Percentiles rank a stretch among this genome's conserved stretches.
Evolutionary conservation across 2,888 invertebrate species (phyloP).

Genomic region (Macroteleia sp.): DNA sequence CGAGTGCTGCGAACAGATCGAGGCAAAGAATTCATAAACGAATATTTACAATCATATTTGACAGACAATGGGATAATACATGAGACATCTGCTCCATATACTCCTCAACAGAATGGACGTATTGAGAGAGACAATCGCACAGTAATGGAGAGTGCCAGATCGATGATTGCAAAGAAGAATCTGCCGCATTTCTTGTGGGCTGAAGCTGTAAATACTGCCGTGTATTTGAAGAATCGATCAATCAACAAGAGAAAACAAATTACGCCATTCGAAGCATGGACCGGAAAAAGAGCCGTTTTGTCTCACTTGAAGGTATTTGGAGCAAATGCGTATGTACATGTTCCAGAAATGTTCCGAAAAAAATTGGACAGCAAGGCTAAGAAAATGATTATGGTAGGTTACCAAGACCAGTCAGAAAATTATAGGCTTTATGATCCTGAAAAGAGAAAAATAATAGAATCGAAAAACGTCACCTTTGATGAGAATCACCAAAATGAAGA

Average conservation of each 20-base stretch:
- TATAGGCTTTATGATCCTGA: too few species aligned
- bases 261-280: constrained; percentile 64
- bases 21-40: background rate
- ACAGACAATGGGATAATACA: constrained; percentile 39
- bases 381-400: too few species aligned
- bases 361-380: too few species aligned
- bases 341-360: constrained; percentile 53
- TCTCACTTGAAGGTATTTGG: constrained; percentile 63
- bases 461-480: too few species aligned
- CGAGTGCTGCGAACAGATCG: constrained; percentile 11
- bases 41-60: constrained; percentile 5
- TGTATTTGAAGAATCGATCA: constrained; percentile 15
- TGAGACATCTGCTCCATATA: constrained; percentile 48
- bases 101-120: constrained; percentile 57
- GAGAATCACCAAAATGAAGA: too few species aligned
- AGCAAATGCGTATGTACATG: constrained; percentile 51
- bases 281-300: constrained; percentile 55
- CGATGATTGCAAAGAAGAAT: constrained; percentile 32
- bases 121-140: constrained; percentile 47
- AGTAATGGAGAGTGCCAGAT: constrained; percentile 6
- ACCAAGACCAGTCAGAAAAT: too few species aligned
- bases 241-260: background rate
- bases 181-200: constrained; percentile 53
- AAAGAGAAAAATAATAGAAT: too few species aligned
- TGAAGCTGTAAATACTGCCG: constrained; percentile 56